phyloP scores from a whole-genome alignment of 1,140 invertebrate species.

The Cyphomyrmex costatus region DNA sequence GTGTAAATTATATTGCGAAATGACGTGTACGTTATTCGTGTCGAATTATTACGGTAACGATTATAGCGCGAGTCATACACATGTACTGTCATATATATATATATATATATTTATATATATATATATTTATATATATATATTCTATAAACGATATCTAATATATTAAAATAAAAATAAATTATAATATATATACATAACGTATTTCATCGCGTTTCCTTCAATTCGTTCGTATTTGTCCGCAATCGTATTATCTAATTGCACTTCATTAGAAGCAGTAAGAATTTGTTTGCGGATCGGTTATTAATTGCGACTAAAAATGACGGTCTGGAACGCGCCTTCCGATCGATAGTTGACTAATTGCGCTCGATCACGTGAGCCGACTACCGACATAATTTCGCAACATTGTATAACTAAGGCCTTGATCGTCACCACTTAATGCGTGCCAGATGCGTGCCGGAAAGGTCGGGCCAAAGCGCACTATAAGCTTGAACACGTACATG shows the following conservation, averaged over 20 bases:
- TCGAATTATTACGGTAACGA: slow-evolving; percentile 63
- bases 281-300: neutral
- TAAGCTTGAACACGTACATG: neutral
- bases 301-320: slow-evolving; percentile 49
- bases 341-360: slow-evolving; percentile 74
- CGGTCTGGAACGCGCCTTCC: neutral
- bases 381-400: slow-evolving; percentile 67
- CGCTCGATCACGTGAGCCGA: slow-evolving; percentile 64
- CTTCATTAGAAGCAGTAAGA: neutral
- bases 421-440: slow-evolving; percentile 44
- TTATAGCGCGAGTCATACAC: slow-evolving; percentile 64
- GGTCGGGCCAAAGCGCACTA: neutral
- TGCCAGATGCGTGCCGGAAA: slow-evolving; percentile 48
- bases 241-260: neutral
- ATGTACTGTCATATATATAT: neutral
- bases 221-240: neutral
- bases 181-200: slow-evolving; percentile 55
- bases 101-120: neutral
- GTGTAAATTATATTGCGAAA: slow-evolving; percentile 76
- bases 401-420: slow-evolving; percentile 59
- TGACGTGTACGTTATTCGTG: slow-evolving; percentile 38
- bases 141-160: slow-evolving; percentile 79
- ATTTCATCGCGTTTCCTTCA: neutral
- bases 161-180: slow-evolving; percentile 79
- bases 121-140: slow-evolving; percentile 63